Evolutionary conservation across 1,140 invertebrate genomes (phyloP), one percentile per base, ranked within the genome.

Genomic region (Macrotrachela quadricornifera): DNA sequence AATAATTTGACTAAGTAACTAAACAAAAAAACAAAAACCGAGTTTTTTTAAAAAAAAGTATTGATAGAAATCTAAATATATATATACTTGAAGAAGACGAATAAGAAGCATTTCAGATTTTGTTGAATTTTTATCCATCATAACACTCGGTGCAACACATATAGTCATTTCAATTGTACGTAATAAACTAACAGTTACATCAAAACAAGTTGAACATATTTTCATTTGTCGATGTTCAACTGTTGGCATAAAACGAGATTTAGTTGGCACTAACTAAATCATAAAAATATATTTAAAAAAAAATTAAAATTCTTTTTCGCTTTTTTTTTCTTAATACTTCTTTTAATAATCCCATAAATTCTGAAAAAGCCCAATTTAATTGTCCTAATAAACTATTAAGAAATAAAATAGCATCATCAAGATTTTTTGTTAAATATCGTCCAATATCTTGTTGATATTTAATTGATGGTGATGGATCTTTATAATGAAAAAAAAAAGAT

Each of bases 361-460:
- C 82, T 0, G 83, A 85, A 60, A 85, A 85, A 0, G 81, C 79
- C 82, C 83, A 86, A 64, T 86, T 86, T 0, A 85, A 66, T 58
- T 85, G 82, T 64, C 80, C 83, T 0, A 86, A 68, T 1, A 86
- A 62, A 0, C 80, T 83, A 63, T 85, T 83, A 1, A 86, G 65
- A 61, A 82, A 84, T 2, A 73, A 67, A 0, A 74, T 76, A 1
- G 79, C 74, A 2, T 67, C 50, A 10, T 74, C 61, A 45, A 70
- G 65, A 57, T 75, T 60, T n/a, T 63, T 68, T 10, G 64, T 60
- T 37, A 80, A 61, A 14, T 74, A 64, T 16, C 75, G 68, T 51
- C 67, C 68, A 3, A 79, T 63, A 30, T 76, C 69, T 21, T 61
- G 57, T 65, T 79, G 77, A 58, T 75, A 77, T 9, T 75, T 61